Conservation (phyloP, 2,797 vertebrate genomes). For the Falco berigora region DNA sequence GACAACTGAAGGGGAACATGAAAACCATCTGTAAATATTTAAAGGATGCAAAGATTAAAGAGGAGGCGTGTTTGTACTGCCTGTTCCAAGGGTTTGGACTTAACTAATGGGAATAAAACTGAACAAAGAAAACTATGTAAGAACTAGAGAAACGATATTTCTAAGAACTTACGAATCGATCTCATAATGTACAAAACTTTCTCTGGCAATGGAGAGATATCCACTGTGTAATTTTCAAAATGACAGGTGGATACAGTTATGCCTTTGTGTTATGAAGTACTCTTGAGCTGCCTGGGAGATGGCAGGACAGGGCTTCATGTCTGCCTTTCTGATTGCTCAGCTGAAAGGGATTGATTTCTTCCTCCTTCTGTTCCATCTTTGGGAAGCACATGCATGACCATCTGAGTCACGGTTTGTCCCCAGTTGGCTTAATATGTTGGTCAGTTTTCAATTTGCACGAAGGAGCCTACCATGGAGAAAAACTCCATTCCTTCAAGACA, state of each 20-base stretch:
- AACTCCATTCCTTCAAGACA: background rate
- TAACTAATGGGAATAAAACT: background rate
- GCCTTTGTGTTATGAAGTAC: background rate
- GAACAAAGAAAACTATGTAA: background rate
- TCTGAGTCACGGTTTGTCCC: background rate
- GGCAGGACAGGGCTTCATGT: background rate
- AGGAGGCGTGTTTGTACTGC: background rate
- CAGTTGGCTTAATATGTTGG: background rate
- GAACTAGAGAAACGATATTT: background rate
- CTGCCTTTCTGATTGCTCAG: background rate
- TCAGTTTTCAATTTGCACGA: background rate
- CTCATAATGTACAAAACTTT: background rate
- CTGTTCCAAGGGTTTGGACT: background rate
- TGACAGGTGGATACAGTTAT: background rate
- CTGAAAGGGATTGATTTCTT: background rate
- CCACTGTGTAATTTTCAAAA: background rate
- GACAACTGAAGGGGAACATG: background rate
- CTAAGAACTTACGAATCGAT: background rate
- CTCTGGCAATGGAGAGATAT: background rate
- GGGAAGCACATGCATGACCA: background rate
- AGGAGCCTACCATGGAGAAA: background rate
- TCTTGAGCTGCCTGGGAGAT: background rate
- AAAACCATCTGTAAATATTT: conserved; percentile 18
- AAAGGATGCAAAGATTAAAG: background rate
- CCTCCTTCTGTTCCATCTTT: background rate